Evolutionary conservation across 2,113 vertebrate species (phyloP).

Genomic region (Perccottus glenii): DNA sequence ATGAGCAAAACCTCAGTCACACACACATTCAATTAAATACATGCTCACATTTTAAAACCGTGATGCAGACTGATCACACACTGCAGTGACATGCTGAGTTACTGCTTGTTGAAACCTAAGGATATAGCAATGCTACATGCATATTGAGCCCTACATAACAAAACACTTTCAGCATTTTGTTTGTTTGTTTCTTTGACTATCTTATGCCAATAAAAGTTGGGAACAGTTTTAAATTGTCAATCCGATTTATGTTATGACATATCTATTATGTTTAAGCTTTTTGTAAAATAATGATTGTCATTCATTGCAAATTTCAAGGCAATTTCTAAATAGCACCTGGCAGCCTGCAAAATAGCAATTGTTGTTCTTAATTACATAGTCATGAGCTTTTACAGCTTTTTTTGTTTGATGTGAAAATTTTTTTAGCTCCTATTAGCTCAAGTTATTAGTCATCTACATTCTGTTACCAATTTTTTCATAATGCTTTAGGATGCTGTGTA

Average conservation of each 20-base stretch:
- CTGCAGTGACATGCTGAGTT: slow-evolving; percentile 27
- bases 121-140: slow-evolving; percentile 52
- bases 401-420: neutral
- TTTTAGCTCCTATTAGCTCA: slow-evolving; percentile 3
- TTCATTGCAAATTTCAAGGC: slow-evolving; percentile 5
- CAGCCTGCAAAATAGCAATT: neutral
- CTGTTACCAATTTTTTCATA: slow-evolving; percentile 43
- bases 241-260: neutral
- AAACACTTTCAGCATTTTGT: slow-evolving; percentile 51
- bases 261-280: neutral
- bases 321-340: slow-evolving; percentile 20
- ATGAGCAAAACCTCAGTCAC: slow-evolving; percentile 4
- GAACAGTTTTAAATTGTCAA: too few relatives aligned
- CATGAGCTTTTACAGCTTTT: neutral
- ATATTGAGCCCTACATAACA: slow-evolving; percentile 33
- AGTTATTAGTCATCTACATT: neutral
- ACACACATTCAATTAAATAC: slow-evolving; percentile 16
- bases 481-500: slow-evolving; percentile 80
- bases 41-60: slow-evolving; percentile 13
- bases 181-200: neutral
- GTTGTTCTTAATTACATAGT: neutral
- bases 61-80: slow-evolving; percentile 13
- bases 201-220: slow-evolving; percentile 1
- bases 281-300: slow-evolving; percentile 19
- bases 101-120: slow-evolving; percentile 10